phyloP scores from a whole-genome alignment of 2,113 vertebrate genomes.

The Bostrychus sinensis region DNA sequence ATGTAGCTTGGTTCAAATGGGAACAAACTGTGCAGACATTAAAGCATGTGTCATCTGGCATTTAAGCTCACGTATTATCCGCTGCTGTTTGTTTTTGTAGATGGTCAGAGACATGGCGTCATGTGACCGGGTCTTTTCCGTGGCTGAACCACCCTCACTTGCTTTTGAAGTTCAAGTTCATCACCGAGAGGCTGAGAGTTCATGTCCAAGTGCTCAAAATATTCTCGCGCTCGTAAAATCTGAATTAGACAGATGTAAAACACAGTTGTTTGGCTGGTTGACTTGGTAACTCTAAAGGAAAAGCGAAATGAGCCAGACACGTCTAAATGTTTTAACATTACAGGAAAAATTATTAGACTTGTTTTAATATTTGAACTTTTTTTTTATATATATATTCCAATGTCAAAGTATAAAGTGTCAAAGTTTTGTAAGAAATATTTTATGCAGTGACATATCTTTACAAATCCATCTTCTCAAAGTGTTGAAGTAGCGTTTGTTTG shows the following conservation, averaged over 20 bases:
- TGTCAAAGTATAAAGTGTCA: too few relatives aligned
- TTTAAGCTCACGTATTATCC: constrained; percentile 50
- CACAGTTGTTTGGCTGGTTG: constrained; percentile 19
- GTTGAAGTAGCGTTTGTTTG: not conserved
- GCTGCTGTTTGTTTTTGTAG: constrained; percentile 57
- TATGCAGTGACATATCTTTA: not conserved
- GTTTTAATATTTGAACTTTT: not conserved
- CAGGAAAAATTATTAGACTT: too few relatives aligned
- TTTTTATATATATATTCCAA: not conserved
- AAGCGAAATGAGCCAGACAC: not conserved
- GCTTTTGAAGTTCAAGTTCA: constrained; percentile 63
- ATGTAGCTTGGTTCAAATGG: constrained; percentile 1
- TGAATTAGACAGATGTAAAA: constrained; percentile 21
- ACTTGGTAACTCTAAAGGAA: not conserved
- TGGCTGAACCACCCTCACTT: constrained; percentile 22
- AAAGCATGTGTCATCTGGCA: constrained; percentile 45
- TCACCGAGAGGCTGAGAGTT: constrained; percentile 40
- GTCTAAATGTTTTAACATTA: too few relatives aligned
- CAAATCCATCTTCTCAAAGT: constrained; percentile 1
- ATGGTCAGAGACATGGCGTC: constrained; percentile 53
- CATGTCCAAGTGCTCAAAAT: constrained; percentile 44
- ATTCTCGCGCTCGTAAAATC: constrained; percentile 36
- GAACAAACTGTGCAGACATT: constrained; percentile 40
- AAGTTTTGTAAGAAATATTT: too few relatives aligned
- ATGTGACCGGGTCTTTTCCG: constrained; percentile 40